Percentiles rank a stretch among this genome's conserved stretches.
Conservation (phyloP, 2,113 vertebrate genomes). For the Ameiurus melas region DNA sequence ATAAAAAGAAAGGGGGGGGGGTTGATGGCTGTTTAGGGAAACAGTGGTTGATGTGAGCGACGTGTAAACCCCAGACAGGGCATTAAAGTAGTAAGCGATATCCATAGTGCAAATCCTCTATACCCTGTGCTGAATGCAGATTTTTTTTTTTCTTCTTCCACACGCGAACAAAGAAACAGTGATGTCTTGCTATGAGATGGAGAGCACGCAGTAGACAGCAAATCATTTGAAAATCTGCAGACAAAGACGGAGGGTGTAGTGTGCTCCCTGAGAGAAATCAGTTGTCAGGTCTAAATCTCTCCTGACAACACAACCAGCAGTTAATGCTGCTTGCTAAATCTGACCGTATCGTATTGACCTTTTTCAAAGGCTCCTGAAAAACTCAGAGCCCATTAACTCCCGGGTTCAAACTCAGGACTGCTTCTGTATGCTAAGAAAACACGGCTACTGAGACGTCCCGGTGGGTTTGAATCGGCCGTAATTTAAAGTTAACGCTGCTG, state of each 20-base stretch:
- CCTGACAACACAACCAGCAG: conserved; percentile 63
- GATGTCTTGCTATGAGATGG: conserved; percentile 39
- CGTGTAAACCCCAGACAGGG: conserved; percentile 22
- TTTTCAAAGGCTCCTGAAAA: conserved; percentile 56
- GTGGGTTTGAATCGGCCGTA: not conserved
- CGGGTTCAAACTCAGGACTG: conserved; percentile 43
- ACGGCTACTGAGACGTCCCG: not conserved
- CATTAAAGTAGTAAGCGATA: conserved; percentile 24
- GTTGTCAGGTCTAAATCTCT: conserved; percentile 73
- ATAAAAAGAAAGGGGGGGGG: not conserved
- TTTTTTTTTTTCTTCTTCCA: conserved; percentile 1
- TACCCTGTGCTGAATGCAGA: not conserved
- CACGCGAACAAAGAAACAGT: conserved; percentile 35
- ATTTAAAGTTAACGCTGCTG: conserved; percentile 10
- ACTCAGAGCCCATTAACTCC: conserved; percentile 56
- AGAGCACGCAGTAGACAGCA: conserved; percentile 47
- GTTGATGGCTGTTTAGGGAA: conserved; percentile 41
- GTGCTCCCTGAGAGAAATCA: conserved; percentile 68
- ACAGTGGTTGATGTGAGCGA: conserved; percentile 7
- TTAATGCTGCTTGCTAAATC: conserved; percentile 70
- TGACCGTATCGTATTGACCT: conserved; percentile 61
- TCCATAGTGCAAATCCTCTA: conserved; percentile 24
- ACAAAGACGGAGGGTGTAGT: conserved; percentile 70
- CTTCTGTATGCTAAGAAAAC: conserved; percentile 32
- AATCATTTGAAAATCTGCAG: conserved; percentile 56